phyloP scores from a whole-genome alignment of 2,797 vertebrate species.

The Tadarida brasiliensis region DNA sequence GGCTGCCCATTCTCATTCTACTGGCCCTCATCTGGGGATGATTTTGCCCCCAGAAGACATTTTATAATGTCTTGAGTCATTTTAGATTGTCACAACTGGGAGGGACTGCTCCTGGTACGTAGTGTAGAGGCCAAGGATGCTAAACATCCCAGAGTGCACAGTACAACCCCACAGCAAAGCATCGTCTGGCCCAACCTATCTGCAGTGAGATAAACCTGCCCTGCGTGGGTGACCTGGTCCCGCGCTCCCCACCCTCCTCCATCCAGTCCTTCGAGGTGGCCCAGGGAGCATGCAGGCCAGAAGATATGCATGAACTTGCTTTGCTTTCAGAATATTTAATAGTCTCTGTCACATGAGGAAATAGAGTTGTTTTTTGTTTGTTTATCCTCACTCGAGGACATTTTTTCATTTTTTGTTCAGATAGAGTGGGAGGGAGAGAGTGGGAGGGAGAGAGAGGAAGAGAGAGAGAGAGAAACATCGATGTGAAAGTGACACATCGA shows the following conservation, averaged over 20 bases:
- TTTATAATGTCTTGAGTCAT: neutral
- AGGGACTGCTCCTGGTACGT: neutral
- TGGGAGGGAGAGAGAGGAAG: too few relatives aligned
- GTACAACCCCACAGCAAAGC: neutral
- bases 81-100: neutral
- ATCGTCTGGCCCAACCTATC: neutral
- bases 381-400: too few relatives aligned
- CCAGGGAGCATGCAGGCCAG: neutral
- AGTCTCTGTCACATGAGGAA: neutral
- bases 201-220: neutral
- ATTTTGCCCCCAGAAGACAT: neutral
- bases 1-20: neutral
- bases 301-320: neutral
- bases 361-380: neutral
- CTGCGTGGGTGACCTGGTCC: neutral
- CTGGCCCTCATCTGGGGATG: neutral
- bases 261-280: neutral
- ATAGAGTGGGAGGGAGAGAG: too few relatives aligned
- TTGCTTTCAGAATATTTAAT: neutral
- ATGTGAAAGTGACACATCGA: too few relatives aligned
- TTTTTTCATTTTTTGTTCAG: too few relatives aligned
- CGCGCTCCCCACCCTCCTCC: accelerated
- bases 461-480: too few relatives aligned
- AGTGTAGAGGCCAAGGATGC: neutral
- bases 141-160: neutral